Evolutionary conservation across 2,888 invertebrate species (phyloP), one percentile per base, ranked within the genome.

Genomic region (Notocelia uddmanniana): DNA sequence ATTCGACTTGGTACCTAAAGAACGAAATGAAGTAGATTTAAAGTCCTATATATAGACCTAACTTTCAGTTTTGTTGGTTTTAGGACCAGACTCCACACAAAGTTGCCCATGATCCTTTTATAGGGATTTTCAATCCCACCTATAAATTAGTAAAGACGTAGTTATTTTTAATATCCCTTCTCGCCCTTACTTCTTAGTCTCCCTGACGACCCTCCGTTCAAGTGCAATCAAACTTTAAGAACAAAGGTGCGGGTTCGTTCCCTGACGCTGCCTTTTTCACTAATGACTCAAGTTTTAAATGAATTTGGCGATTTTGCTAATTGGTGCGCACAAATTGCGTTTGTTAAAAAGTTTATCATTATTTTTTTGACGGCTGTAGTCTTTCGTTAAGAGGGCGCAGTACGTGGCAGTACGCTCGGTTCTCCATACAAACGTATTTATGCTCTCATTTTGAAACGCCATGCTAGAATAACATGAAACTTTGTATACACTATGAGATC

Each of bases 171-270:
- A 59, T 59, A 23, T 48, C 21, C 50, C 21, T 41, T 54, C 41
- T 54, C 45, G 59, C 74, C 66, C 75, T 73, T 64, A 77, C 78
- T 81, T 73, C 72, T 74, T 74, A 83, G 84, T 85, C 84, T 78
- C 76, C 76, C 69, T 75, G 75, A 77, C 45, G 48, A 57, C 76
- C 81, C 81, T 71, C 76, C 76, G 82, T 81, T 81, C 81, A 82
- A 84, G 76, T 23, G 77, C 75, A 72, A 76, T 79, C 78, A 77
- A 76, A 76, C 68, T 74, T 60, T 69, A 62, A 72, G 58, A 68
- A 69, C 64, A 59, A 31, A 57, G 48, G 50, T 34, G 60, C 57
- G 58, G 73, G 70, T 57, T 74, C 67, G 45, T 10, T 57, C 50
- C 67, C 68, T 11, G 67, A 21, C 13, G 55, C 19, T 21, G 67